A percentile compares a stretch with the other conserved stretches of the same genome.
phyloP scores from a whole-genome alignment of 2,113 vertebrate species.

The Mystacornis crossleyi region DNA sequence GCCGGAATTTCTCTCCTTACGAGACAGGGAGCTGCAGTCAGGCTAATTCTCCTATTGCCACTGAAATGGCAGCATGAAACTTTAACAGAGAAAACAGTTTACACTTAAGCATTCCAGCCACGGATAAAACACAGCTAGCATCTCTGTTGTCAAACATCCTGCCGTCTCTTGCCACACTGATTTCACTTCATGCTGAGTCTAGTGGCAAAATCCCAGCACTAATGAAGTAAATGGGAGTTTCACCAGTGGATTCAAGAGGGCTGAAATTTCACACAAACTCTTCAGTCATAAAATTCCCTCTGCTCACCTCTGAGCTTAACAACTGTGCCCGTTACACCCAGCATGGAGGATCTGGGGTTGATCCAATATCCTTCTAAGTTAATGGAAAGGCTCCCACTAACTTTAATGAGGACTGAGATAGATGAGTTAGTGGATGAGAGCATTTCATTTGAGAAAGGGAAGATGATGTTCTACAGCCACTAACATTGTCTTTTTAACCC shows the following conservation, averaged over 20 bases:
- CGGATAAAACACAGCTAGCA: neutral
- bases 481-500: neutral
- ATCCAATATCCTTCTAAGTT: constrained; percentile 18
- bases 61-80: neutral
- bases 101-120: neutral
- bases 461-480: neutral
- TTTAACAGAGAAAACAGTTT: neutral
- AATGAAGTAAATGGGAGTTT: constrained; percentile 18
- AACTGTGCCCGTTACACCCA: constrained; percentile 1
- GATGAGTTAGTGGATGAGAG: neutral
- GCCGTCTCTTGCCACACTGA: neutral
- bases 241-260: neutral
- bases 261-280: neutral
- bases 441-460: neutral
- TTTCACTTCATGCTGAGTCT: constrained; percentile 4
- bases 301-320: constrained; percentile 46
- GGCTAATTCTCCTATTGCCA: neutral
- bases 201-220: neutral
- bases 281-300: constrained; percentile 2
- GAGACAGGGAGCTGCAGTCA: neutral
- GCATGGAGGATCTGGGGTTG: neutral
- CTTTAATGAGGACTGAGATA: constrained; percentile 12
- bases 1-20: neutral
- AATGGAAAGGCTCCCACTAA: constrained; percentile 25
- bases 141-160: constrained; percentile 2